phyloP scores from a whole-genome alignment of 2,888 invertebrate genomes.

The Apotomis turbidana region DNA sequence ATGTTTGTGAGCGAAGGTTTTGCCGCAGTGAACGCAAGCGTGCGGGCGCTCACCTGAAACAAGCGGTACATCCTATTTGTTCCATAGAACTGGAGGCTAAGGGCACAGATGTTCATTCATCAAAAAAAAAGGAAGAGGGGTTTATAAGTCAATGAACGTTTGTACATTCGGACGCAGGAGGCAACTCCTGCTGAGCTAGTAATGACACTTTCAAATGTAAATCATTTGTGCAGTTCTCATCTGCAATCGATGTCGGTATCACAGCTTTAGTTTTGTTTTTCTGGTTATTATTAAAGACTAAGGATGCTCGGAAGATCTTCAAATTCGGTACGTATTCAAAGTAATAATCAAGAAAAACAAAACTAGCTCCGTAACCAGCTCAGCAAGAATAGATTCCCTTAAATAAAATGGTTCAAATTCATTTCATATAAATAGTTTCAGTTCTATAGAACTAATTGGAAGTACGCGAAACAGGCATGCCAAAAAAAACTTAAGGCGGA shows the following conservation, averaged over 20 bases:
- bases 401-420: background rate
- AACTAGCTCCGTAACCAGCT: background rate
- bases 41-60: conserved; percentile 85
- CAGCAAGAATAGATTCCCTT: conserved; percentile 4
- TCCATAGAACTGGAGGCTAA: conserved; percentile 22
- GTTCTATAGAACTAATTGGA: conserved; percentile 30
- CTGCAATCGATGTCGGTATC: too few relatives aligned
- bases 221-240: background rate
- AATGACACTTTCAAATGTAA: background rate
- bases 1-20: conserved; percentile 88
- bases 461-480: background rate
- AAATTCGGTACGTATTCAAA: too few relatives aligned
- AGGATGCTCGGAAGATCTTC: too few relatives aligned
- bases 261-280: too few relatives aligned
- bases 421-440: conserved; percentile 4
- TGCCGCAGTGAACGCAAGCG: conserved; percentile 87
- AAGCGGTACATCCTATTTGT: conserved; percentile 29
- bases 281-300: too few relatives aligned
- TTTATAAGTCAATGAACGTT: background rate
- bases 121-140: background rate
- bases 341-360: too few relatives aligned
- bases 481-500: background rate
- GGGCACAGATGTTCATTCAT: background rate
- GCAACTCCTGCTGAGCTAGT: background rate
- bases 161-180: background rate